Percentiles rank a stretch among this genome's conserved stretches.
These are phyloP conservation scores for Cardiocondyla obscurior DNA, from an alignment of 1,140 invertebrate species.

Conservation along the genomic window DNA sequence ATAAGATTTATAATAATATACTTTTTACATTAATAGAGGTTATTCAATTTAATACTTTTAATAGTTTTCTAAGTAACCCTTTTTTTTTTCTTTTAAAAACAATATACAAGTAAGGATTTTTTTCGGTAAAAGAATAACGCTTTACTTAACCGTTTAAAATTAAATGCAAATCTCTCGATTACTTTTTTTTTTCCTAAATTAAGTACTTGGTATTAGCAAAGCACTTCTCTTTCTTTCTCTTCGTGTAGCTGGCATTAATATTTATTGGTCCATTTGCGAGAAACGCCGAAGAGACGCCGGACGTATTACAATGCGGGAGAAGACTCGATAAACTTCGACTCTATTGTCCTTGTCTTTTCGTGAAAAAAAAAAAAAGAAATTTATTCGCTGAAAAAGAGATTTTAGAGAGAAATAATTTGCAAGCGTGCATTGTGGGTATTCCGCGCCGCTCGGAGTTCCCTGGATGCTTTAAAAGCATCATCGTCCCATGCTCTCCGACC, in stretches of 20 bases:
- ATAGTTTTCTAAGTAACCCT: background rate
- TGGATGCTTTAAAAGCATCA: slow-evolving; percentile 81
- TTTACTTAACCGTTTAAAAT: background rate
- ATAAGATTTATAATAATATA: background rate
- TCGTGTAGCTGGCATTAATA: slow-evolving; percentile 8
- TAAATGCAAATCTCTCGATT: background rate
- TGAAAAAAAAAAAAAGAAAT: slow-evolving; percentile 47
- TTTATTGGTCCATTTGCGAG: slow-evolving; percentile 34
- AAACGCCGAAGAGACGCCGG: background rate
- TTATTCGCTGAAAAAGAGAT: slow-evolving; percentile 61
- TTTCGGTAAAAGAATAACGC: background rate
- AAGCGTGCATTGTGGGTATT: slow-evolving; percentile 60
- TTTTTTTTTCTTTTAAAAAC: background rate
- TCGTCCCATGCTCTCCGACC: slow-evolving; percentile 77
- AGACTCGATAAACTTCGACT: slow-evolving; percentile 33
- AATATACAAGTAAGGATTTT: background rate
- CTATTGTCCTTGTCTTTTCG: slow-evolving; percentile 12
- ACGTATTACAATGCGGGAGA: background rate
- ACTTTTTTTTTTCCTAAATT: background rate
- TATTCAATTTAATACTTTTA: background rate
- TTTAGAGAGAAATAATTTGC: slow-evolving; percentile 59
- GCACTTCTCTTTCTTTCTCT: background rate
- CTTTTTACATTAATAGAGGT: background rate
- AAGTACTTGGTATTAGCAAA: background rate
- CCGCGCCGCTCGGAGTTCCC: slow-evolving; percentile 71